A percentile compares a stretch with the other conserved stretches of the same genome.
These are phyloP conservation scores for Caenorhabditis sp. DNA, from an alignment of 2,888 invertebrate genomes.

Conservation along the genomic window DNA sequence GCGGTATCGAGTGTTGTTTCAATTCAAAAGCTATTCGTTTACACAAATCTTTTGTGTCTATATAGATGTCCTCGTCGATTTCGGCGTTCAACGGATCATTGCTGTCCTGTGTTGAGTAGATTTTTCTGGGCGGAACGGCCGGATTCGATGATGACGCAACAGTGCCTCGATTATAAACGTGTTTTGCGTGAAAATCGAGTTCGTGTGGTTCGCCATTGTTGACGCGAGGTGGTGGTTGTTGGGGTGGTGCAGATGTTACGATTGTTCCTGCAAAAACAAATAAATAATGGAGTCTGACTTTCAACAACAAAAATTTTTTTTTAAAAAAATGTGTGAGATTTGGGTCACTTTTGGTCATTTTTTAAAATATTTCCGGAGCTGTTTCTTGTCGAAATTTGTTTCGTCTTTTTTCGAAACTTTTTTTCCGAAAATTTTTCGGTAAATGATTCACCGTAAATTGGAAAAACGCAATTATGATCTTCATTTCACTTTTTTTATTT, in stretches of 20 bases:
- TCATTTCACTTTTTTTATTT: no score
- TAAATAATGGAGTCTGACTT: no score
- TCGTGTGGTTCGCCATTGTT: neutral
- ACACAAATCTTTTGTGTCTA: conserved; percentile 68
- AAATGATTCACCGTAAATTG: no score
- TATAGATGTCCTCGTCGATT: conserved; percentile 70
- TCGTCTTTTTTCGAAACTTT: no score
- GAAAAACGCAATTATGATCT: no score
- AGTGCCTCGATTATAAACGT: neutral
- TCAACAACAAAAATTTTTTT: no score
- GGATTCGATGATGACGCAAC: conserved; percentile 1
- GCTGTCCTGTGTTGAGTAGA: conserved; percentile 62
- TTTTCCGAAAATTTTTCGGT: no score
- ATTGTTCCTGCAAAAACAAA: neutral
- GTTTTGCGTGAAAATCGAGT: conserved; percentile 5
- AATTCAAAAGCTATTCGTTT: conserved; percentile 69
- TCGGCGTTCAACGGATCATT: conserved; percentile 68
- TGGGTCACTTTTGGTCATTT: no score
- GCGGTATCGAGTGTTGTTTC: conserved; percentile 92
- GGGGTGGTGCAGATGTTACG: neutral
- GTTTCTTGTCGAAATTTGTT: no score
- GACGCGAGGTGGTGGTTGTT: no score
- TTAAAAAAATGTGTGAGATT: no score
- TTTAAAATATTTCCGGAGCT: no score
- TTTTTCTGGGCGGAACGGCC: conserved; percentile 9